Conservation (phyloP, 2,113 vertebrate genomes). For the Oryzias celebensis region DNA sequence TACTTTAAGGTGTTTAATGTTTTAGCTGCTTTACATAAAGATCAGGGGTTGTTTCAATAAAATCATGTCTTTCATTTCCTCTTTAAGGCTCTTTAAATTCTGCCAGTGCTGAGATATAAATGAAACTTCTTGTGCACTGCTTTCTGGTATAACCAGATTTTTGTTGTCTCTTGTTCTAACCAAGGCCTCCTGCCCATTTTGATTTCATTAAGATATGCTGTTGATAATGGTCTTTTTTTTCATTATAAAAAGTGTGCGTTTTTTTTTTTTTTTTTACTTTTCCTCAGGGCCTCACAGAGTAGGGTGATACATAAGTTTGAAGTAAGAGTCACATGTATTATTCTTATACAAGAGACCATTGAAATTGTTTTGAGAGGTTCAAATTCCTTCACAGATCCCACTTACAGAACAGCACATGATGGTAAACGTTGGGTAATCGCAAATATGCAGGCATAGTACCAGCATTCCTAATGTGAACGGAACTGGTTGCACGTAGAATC, state of each 20-base stretch:
- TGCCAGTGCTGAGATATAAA: conserved; percentile 3
- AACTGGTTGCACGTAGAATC: background rate
- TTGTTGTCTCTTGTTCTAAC: background rate
- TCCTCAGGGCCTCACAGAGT: background rate
- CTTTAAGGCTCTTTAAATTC: conserved; percentile 4
- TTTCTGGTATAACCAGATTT: background rate
- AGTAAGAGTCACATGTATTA: conserved; percentile 11
- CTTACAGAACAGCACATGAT: conserved; percentile 5
- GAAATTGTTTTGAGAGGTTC: conserved; percentile 3
- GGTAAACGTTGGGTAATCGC: background rate
- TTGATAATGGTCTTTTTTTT: background rate
- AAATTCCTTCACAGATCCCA: conserved; percentile 14
- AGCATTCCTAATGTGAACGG: background rate
- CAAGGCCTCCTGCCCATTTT: background rate
- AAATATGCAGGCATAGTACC: background rate
- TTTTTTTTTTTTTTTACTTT: conserved; percentile 6
- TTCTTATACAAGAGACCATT: conserved; percentile 20
- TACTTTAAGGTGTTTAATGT: conserved; percentile 10
- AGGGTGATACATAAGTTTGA: conserved; percentile 1
- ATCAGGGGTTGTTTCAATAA: conserved; percentile 18
- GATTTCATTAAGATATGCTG: background rate
- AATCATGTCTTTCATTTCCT: conserved; percentile 9
- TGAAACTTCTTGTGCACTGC: background rate
- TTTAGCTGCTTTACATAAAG: conserved; percentile 32
- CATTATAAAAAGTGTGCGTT: background rate